These are phyloP conservation scores for Calephelis perditalis DNA, from an alignment of 2,888 invertebrate species.

Conservation along the genomic window DNA sequence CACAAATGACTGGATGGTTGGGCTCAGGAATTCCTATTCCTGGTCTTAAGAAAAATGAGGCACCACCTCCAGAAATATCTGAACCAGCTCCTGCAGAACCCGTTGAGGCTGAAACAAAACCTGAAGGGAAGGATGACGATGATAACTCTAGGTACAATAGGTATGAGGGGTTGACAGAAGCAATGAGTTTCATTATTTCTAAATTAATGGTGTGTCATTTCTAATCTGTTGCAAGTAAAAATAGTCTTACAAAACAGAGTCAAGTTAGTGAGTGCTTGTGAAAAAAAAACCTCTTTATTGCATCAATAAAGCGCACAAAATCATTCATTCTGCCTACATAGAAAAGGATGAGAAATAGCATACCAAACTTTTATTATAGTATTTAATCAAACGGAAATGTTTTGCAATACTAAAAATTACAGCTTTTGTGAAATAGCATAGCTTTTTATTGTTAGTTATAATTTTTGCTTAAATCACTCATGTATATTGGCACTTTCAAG, in stretches of 20 bases:
- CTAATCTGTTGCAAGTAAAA: conserved; percentile 21
- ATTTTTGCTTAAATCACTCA: conserved; percentile 17
- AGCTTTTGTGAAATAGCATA: conserved; percentile 15
- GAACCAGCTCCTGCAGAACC: conserved; percentile 63
- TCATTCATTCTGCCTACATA: background rate
- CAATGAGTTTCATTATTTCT: conserved; percentile 63
- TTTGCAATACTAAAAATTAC: conserved; percentile 17
- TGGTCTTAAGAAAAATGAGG: conserved; percentile 84
- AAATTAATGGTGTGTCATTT: conserved; percentile 36
- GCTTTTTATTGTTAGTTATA: conserved; percentile 7
- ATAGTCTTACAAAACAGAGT: background rate
- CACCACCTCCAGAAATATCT: conserved; percentile 55
- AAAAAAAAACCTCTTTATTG: background rate
- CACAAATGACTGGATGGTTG: conserved; percentile 91
- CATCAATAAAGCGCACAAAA: background rate
- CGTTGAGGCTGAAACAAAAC: conserved; percentile 57
- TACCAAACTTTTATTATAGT: conserved; percentile 22
- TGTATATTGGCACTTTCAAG: conserved; percentile 17
- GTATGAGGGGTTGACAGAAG: conserved; percentile 80
- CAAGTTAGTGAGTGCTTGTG: background rate
- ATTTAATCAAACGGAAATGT: background rate
- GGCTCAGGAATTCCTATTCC: conserved; percentile 87
- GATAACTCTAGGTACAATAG: conserved; percentile 92
- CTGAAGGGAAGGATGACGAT: conserved; percentile 85
- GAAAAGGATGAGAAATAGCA: conserved; percentile 30